phyloP scores from a whole-genome alignment of 2,888 invertebrate species.

The Yponomeuta malinellus region DNA sequence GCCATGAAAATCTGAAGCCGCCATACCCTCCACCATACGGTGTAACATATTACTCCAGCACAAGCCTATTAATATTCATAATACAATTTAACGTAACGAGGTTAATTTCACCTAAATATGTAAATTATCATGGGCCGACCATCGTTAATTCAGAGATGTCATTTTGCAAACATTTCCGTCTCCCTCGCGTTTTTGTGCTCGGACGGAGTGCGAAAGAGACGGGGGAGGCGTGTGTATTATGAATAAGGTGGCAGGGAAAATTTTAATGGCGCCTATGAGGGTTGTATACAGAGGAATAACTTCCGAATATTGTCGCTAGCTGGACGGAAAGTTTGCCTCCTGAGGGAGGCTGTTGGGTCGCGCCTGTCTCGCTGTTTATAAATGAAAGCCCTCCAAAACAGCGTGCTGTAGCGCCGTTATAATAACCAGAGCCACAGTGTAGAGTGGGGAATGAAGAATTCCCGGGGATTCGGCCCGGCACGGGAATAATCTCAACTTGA shows the following conservation, averaged over 20 bases:
- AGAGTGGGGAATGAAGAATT: constrained; percentile 10
- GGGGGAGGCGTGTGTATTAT: constrained; percentile 55
- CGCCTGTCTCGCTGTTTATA: constrained; percentile 65
- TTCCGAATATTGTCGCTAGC: constrained; percentile 77
- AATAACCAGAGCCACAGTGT: constrained; percentile 26
- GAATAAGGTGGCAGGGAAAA: constrained; percentile 73
- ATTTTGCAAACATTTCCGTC: constrained; percentile 63
- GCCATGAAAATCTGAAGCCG: constrained; percentile 52
- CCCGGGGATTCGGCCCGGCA: no score
- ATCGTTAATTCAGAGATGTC: constrained; percentile 72
- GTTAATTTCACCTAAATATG: constrained; percentile 77
- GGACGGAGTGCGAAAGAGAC: constrained; percentile 37
- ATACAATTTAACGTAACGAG: constrained; percentile 74
- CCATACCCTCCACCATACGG: constrained; percentile 54
- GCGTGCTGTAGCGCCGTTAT: constrained; percentile 33
- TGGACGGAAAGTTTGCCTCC: constrained; percentile 73
- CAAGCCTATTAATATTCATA: constrained; percentile 73
- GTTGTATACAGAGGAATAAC: constrained; percentile 76
- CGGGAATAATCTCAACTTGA: no score
- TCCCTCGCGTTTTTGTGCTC: constrained; percentile 30
- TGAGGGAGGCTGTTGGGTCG: constrained; percentile 66
- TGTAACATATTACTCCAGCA: constrained; percentile 51
- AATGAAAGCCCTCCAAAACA: constrained; percentile 67
- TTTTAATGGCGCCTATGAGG: constrained; percentile 77
- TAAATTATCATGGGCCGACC: constrained; percentile 77